Conservation (phyloP, 1,140 invertebrate genomes). For the Delia radicum region DNA sequence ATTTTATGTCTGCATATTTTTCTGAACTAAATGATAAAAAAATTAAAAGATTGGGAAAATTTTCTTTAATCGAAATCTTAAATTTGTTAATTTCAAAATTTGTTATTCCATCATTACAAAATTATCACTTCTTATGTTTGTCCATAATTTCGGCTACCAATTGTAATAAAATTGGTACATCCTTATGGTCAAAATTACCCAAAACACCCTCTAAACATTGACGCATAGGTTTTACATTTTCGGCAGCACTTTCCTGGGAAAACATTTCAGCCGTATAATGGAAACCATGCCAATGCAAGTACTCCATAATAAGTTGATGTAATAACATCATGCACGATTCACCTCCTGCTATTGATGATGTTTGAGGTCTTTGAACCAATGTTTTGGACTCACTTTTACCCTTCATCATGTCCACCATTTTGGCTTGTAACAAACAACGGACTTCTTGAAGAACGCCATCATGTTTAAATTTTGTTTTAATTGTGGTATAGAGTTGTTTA, state of each 20-base stretch:
- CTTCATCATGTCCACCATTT: constrained; percentile 29
- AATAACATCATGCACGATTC: constrained; percentile 7
- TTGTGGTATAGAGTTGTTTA: constrained; percentile 27
- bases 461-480: constrained; percentile 27
- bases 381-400: constrained; percentile 10
- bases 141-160: constrained; percentile 16
- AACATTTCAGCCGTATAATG: constrained; percentile 32
- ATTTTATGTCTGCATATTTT: too few species aligned
- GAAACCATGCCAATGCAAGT: constrained; percentile 32
- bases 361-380: neutral
- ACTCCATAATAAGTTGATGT: constrained; percentile 31
- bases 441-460: constrained; percentile 27
- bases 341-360: neutral
- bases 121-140: neutral
- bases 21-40: too few species aligned
- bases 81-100: too few species aligned
- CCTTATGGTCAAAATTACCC: constrained; percentile 17
- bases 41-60: too few species aligned
- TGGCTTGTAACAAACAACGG: constrained; percentile 26
- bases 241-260: constrained; percentile 18
- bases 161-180: constrained; percentile 26
- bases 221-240: constrained; percentile 16
- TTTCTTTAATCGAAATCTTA: too few species aligned
- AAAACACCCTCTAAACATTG: constrained; percentile 7
- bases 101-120: too few species aligned